Evolutionary conservation across 2,113 vertebrate genomes (phyloP), one percentile per base, ranked within the genome.

Genomic region (Sula dactylatra): DNA sequence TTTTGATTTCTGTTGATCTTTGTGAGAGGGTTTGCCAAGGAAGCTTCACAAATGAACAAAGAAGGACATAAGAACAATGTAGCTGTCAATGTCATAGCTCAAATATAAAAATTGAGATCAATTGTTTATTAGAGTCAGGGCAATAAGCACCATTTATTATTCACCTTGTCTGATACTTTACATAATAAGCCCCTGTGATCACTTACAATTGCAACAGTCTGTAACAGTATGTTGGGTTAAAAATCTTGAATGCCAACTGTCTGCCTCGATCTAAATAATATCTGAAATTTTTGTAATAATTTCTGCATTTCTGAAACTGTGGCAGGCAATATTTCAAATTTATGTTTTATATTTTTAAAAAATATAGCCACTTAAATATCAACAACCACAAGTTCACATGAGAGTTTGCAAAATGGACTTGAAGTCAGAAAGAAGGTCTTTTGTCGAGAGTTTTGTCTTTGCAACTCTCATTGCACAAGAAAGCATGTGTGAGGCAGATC

Each of bases 181-280:
- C 20, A 56, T 13, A 71, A 42, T 38, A n/a, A 49, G 4, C 0
- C 0, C 7, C 6, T 3, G 3, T 38, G 16, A 38, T 62, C 16
- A 42, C 18, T 71, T 92, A 38, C 19, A 86, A n/a, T n/a, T 82
- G 16, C 13, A 40, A 11, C 19, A 65, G 11, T 17, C 32, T 77
- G 5, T 38, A 71, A 44, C 2, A 58, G 5, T 38, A 49, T 8
- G 10, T 64, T 38, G 19, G 16, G 2, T 71, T 76, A 42, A 79
- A 82, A 74, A 0, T n/a, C 52, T 66, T 66, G 10, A 61, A 62
- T 52, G 8, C 4, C 7, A 50, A 5, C 3, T 44, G 58, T 77
- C 21, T 79, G 6, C 8, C 36, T 72, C 13, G 38, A 56, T 55
- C 11, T 25, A 82, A 80, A 62, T 25, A 82, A 45, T 66, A 66